Evolutionary conservation across 53 echinoderm and acorn worm genomes (phyloP).

Genomic region (Henricia sp.): DNA sequence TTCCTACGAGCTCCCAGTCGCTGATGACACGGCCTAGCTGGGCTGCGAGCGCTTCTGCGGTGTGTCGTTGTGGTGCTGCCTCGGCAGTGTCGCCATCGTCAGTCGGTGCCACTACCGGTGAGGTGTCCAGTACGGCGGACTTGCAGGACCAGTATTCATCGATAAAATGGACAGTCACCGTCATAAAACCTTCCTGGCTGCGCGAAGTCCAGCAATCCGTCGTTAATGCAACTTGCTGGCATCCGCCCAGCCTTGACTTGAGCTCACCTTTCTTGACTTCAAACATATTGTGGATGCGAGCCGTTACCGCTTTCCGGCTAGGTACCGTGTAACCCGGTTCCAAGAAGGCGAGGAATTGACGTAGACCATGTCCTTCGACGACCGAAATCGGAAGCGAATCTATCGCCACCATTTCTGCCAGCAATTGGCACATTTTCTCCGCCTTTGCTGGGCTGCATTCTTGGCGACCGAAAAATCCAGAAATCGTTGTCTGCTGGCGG

Average conservation of each 20-base stretch:
- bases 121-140: conserved; percentile 52
- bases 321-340: conserved; percentile 48
- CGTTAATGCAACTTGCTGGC: conserved; percentile 21
- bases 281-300: conserved; percentile 3
- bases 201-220: conserved; percentile 71
- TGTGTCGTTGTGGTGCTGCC: conserved; percentile 61
- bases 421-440: conserved; percentile 25
- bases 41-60: conserved; percentile 30
- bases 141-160: conserved; percentile 17
- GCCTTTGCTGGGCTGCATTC: conserved; percentile 24
- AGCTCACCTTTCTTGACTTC: background rate
- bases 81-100: conserved; percentile 2
- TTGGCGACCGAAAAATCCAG: background rate
- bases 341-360: conserved; percentile 5
- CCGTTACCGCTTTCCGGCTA: conserved; percentile 4
- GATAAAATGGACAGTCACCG: conserved; percentile 62
- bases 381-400: conserved; percentile 51
- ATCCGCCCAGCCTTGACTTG: background rate
- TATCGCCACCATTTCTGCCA: conserved; percentile 60
- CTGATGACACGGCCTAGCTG: conserved; percentile 29
- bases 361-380: conserved; percentile 44
- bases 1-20: conserved; percentile 51
- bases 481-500: background rate
- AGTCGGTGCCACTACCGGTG: background rate
- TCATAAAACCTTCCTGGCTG: conserved; percentile 61